Base-by-base conservation (phyloP, 2,888 invertebrate genomes). In the Lobophora halterata region DNA sequence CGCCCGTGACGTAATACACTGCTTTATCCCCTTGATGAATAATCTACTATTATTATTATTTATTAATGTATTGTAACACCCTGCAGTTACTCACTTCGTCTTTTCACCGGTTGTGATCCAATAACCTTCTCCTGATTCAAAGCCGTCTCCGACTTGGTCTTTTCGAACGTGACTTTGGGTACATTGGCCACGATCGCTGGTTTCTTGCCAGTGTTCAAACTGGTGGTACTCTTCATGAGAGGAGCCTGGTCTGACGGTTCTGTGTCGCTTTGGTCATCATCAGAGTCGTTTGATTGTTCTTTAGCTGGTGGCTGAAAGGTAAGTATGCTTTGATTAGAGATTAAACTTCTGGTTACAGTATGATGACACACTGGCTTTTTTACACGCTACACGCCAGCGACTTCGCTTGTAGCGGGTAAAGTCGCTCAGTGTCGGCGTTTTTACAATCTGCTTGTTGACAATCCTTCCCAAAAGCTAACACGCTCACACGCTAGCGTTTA, bases 211-310 rank as follows among this genome's bases (percentile, higher is more conserved):
- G 53, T 49, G 17, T 69, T 68, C 2, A 85, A 60, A 44, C 76
- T 83, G 10, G 54, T 58, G 0, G 79, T 74, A 35, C 80, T 80
- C 33, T 79, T 81, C 88, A 88, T 88, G 14, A 88, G 77, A 0
- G 88, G 88, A 0, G 82, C 85, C 24, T 79, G 77, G 59, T 88
- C 88, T 1, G 87, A 86, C 0, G 78, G 77, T 29, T 83, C 81
- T 10, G 77, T 68, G 9, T 88, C 88, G 36, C 76, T 81, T 2
- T 71, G 61, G 6, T 83, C 83, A 11, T 79, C 82, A 23, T 87
- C 87, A 0, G 81, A 80, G 5, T 85, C 83, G 12, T 55, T 42
- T 3, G 49, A 43, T 3, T 65, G 68, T 4, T 65, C 61, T 25
- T 53, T 65, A 55, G 74, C 42, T n/a, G 46, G 40, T 1, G 76